phyloP scores from a whole-genome alignment of 2,113 vertebrate genomes.

The Apteryx mantelli region DNA sequence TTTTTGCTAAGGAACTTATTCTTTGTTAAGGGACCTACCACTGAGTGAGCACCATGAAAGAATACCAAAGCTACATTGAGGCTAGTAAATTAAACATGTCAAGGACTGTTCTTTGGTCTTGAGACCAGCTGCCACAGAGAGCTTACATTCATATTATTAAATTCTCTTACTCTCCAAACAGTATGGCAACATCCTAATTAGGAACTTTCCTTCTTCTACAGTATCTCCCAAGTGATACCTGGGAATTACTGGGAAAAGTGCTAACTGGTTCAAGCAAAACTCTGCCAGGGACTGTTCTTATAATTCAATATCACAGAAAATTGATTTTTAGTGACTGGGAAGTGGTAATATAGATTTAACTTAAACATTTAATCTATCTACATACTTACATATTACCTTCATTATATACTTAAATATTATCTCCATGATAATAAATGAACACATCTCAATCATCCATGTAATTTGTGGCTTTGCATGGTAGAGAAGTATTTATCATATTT shows the following conservation, averaged over 20 bases:
- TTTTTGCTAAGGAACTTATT: background rate
- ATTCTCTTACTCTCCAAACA: slow-evolving; percentile 24
- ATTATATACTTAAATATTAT: background rate
- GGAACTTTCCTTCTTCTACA: background rate
- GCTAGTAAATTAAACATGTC: slow-evolving; percentile 37
- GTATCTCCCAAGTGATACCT: background rate
- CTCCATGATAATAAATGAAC: background rate
- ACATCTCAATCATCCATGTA: background rate
- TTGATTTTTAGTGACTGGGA: background rate
- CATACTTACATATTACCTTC: background rate
- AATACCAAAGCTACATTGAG: slow-evolving; percentile 1
- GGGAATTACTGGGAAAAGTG: background rate
- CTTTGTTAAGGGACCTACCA: background rate
- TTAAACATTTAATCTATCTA: background rate
- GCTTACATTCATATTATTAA: slow-evolving; percentile 34
- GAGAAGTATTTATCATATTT: background rate
- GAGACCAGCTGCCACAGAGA: slow-evolving; percentile 20
- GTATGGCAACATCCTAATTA: slow-evolving; percentile 21
- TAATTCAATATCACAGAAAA: accelerated
- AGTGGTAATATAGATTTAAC: background rate
- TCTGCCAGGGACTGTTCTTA: background rate
- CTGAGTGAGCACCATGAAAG: background rate
- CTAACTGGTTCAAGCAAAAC: background rate
- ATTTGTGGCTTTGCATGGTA: background rate
- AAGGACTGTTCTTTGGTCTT: background rate